Evolutionary conservation across 2,113 vertebrate genomes (phyloP).

Genomic region (Hydrochoerus hydrochaeris): DNA sequence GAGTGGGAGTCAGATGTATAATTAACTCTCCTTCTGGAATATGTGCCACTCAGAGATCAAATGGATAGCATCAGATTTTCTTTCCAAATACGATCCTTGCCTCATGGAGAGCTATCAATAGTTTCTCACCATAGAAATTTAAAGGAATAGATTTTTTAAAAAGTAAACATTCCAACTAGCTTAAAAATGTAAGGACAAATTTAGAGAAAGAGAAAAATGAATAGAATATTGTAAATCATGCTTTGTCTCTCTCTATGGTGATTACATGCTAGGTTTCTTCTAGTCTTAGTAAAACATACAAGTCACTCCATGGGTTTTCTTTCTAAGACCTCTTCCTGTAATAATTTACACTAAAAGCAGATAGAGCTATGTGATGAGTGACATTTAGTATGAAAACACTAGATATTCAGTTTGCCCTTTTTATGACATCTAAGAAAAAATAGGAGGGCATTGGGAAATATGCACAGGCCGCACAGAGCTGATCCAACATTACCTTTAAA

Average conservation of each 20-base stretch:
- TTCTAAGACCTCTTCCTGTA: conserved; percentile 13
- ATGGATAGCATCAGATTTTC: conserved; percentile 69
- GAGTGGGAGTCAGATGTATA: conserved; percentile 82
- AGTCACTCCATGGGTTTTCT: conserved; percentile 5
- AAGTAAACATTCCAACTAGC: conserved; percentile 57
- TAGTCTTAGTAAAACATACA: conserved; percentile 1
- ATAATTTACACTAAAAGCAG: conserved; percentile 61
- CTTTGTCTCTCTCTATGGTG: background rate
- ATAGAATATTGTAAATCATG: background rate
- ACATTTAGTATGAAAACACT: conserved; percentile 76
- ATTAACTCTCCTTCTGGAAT: conserved; percentile 83
- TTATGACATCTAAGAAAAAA: conserved; percentile 72
- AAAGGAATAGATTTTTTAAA: conserved; percentile 61
- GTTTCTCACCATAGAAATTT: conserved; percentile 66
- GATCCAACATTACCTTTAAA: conserved; percentile 72
- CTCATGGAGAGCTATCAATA: conserved; percentile 70
- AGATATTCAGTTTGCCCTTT: conserved; percentile 74
- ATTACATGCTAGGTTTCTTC: background rate
- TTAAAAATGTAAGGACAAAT: conserved; percentile 57
- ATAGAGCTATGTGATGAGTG: conserved; percentile 65
- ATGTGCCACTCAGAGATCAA: conserved; percentile 70
- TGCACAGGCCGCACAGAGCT: conserved; percentile 62
- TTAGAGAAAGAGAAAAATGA: conserved; percentile 67
- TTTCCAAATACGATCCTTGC: conserved; percentile 75
- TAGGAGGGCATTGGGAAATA: conserved; percentile 44